Percentiles rank a stretch among this genome's conserved stretches.
These are phyloP conservation scores for Scaptomyza cyrtandrae DNA, from an alignment of 2,888 invertebrate species.

Conservation along the genomic window DNA sequence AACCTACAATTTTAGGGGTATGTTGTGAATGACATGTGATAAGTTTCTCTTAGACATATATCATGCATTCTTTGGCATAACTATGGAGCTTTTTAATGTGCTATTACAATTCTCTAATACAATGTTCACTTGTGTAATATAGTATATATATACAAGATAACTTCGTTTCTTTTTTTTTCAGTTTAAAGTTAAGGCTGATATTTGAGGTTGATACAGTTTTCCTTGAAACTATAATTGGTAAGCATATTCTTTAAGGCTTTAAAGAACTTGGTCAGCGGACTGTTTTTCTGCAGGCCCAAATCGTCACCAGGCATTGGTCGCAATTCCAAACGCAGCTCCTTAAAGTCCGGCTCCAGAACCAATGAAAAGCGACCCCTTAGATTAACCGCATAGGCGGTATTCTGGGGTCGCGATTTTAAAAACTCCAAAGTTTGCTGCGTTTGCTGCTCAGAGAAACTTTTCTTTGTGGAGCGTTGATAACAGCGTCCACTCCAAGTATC, in stretches of 20 bases:
- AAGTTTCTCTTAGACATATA: neutral
- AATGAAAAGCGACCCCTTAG: conserved; percentile 68
- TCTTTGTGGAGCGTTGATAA: conserved; percentile 58
- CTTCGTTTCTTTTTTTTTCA: neutral
- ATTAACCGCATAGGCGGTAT: conserved; percentile 59
- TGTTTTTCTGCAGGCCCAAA: conserved; percentile 61
- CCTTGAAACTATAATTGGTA: conserved; percentile 73
- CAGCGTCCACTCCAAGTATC: conserved; percentile 80
- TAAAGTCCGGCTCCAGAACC: conserved; percentile 48
- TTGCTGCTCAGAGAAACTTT: conserved; percentile 72
- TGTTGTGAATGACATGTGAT: neutral
- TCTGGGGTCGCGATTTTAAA: conserved; percentile 53
- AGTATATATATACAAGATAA: neutral
- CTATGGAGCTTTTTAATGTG: conserved; percentile 5
- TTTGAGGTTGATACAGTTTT: conserved; percentile 48
- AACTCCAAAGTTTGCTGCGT: conserved; percentile 71
- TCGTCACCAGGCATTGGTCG: conserved; percentile 41
- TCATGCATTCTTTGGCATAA: neutral
- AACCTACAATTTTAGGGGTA: conserved; percentile 12
- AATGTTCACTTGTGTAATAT: neutral
- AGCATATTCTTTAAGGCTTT: conserved; percentile 73
- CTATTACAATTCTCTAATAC: conserved; percentile 21
- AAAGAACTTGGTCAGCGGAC: conserved; percentile 80
- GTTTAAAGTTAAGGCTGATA: neutral
- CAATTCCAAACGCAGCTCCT: conserved; percentile 62